phyloP scores from a whole-genome alignment of 2,888 invertebrate species.

The Hirtodrosophila alboralis region DNA sequence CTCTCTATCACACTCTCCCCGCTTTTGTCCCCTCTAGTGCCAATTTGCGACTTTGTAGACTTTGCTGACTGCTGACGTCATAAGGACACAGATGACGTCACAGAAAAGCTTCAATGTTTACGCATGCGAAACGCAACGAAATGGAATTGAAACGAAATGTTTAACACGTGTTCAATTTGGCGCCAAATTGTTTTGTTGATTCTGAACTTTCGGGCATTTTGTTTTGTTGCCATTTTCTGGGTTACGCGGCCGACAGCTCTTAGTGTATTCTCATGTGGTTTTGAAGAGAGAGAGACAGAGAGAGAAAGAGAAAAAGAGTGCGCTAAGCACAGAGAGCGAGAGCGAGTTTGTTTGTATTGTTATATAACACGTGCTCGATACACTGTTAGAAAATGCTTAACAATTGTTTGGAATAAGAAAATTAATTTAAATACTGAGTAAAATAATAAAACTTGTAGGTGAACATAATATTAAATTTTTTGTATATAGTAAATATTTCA shows the following conservation, averaged over 20 bases:
- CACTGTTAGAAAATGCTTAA: conserved; percentile 24
- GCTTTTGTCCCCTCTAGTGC: neutral
- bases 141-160: conserved; percentile 36
- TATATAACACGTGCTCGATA: conserved; percentile 68
- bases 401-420: neutral
- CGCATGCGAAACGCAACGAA: conserved; percentile 47
- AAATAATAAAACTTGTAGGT: no score
- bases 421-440: no score
- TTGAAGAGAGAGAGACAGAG: conserved; percentile 1
- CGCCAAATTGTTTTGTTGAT: conserved; percentile 67
- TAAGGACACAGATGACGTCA: conserved; percentile 66
- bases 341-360: conserved; percentile 25
- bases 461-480: no score
- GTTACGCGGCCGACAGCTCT: conserved; percentile 57
- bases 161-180: conserved; percentile 63
- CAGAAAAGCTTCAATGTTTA: conserved; percentile 71
- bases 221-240: conserved; percentile 66
- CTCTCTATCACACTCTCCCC: neutral
- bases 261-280: conserved; percentile 19
- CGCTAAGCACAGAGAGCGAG: neutral
- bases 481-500: no score
- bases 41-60: conserved; percentile 48
- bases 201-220: conserved; percentile 46
- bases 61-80: conserved; percentile 59
- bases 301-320: neutral